These are phyloP conservation scores for Mesocricetus auratus DNA, from an alignment of 2,113 vertebrate species.

Conservation along the genomic window DNA sequence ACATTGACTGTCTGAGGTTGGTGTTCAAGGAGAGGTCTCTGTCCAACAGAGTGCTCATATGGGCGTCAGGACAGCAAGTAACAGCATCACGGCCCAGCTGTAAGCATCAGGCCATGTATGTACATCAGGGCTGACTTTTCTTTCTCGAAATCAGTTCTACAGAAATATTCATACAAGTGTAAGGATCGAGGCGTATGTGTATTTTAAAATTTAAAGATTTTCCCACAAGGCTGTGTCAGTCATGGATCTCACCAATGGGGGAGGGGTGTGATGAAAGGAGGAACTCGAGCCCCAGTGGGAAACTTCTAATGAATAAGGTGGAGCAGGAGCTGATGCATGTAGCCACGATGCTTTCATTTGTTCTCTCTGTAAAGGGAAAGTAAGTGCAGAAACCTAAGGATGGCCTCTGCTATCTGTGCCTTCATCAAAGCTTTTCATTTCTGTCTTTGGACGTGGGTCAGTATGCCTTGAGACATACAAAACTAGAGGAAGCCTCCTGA, in stretches of 20 bases:
- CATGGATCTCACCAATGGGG: background rate
- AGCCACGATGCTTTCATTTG: background rate
- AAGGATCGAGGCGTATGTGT: constrained; percentile 19
- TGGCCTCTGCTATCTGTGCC: background rate
- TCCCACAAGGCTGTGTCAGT: background rate
- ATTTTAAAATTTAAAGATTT: constrained; percentile 67
- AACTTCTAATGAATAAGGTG: constrained; percentile 46
- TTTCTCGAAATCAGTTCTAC: constrained; percentile 34
- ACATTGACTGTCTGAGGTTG: background rate
- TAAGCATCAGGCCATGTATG: background rate
- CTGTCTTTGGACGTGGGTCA: constrained; percentile 11
- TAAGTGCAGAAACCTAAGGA: background rate
- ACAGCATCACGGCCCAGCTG: background rate
- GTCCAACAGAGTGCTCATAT: background rate
- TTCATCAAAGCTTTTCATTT: constrained; percentile 32
- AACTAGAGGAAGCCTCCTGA: constrained; percentile 4
- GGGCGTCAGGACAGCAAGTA: background rate
- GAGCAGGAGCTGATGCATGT: background rate
- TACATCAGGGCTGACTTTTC: background rate
- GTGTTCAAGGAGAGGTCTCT: background rate
- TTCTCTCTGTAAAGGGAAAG: background rate
- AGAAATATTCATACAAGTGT: constrained; percentile 43
- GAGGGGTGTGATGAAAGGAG: constrained; percentile 24
- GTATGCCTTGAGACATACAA: constrained; percentile 40
- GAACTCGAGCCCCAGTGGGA: background rate